These are phyloP conservation scores for Epizoanthus fatuus DNA, from an alignment of 92 coral and sea anemone species.

Conservation along the genomic window DNA sequence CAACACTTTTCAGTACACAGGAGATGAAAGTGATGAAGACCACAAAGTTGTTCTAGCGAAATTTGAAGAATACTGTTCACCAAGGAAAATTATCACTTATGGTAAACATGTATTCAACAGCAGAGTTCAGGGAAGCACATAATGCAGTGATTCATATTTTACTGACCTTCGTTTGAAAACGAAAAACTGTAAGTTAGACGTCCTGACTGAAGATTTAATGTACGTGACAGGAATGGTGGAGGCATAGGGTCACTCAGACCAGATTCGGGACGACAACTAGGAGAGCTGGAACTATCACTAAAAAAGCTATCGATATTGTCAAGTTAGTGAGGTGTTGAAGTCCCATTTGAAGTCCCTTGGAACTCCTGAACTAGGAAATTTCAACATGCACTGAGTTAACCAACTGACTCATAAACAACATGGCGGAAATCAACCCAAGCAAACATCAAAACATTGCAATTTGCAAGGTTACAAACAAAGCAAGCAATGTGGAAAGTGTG, in stretches of 20 bases:
- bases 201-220: too few species aligned
- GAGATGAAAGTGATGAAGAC: conserved; percentile 3
- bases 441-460: not conserved
- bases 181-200: conserved; percentile 26
- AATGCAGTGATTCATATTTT: conserved; percentile 31
- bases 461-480: conserved; percentile 3
- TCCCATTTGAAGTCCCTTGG: conserved; percentile 51
- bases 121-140: conserved; percentile 44
- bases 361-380: not conserved
- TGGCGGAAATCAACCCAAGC: not conserved
- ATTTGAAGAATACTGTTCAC: conserved; percentile 42
- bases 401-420: not conserved
- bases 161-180: conserved; percentile 55
- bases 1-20: not conserved
- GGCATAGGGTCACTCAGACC: not conserved
- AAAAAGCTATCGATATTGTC: conserved; percentile 25
- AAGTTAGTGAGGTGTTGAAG: not conserved
- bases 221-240: too few species aligned
- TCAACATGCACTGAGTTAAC: conserved; percentile 28
- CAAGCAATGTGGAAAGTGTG: conserved; percentile 22
- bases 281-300: conserved; percentile 46
- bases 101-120: conserved; percentile 28
- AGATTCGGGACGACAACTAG: conserved; percentile 43
- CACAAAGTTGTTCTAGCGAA: conserved; percentile 25
- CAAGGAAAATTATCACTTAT: conserved; percentile 34